Evolutionary conservation across 2,797 vertebrate species (phyloP).

Genomic region (Pangasius djambal): DNA sequence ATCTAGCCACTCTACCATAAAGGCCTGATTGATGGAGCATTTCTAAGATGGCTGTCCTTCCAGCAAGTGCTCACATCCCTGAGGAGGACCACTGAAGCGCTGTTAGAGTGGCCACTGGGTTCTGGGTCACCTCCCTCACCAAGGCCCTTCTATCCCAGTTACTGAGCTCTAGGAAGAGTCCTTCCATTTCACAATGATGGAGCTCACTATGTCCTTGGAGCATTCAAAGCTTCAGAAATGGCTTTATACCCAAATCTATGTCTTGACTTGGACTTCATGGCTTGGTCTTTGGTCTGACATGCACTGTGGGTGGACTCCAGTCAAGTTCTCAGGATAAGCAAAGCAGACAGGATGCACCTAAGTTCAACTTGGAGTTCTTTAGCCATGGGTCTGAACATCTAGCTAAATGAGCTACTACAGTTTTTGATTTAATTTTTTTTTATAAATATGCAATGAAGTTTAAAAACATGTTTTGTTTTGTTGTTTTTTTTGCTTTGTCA

Average conservation of each 20-base stretch:
- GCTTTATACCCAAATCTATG: not conserved
- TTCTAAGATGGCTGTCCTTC: not conserved
- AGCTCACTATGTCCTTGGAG: not conserved
- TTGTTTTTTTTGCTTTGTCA: not conserved
- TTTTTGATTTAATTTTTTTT: not conserved
- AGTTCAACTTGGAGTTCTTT: not conserved
- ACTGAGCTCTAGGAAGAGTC: not conserved
- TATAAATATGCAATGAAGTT: not conserved
- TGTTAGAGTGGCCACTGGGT: not conserved
- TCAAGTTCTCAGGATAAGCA: not conserved
- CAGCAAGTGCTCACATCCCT: not conserved
- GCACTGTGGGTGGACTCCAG: not conserved
- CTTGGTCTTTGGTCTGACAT: not conserved
- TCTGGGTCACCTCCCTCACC: not conserved
- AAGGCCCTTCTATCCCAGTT: not conserved
- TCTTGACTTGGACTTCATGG: not conserved
- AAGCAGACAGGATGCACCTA: not conserved
- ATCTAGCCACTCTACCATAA: not conserved
- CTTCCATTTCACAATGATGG: not conserved
- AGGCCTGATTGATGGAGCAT: not conserved
- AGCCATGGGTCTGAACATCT: not conserved
- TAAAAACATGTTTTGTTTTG: not conserved
- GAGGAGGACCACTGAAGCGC: not conserved
- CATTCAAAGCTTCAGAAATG: not conserved
- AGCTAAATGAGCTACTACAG: not conserved